These are phyloP conservation scores for Accipiter virgatus DNA, from an alignment of 2,113 vertebrate species.

Conservation along the genomic window DNA sequence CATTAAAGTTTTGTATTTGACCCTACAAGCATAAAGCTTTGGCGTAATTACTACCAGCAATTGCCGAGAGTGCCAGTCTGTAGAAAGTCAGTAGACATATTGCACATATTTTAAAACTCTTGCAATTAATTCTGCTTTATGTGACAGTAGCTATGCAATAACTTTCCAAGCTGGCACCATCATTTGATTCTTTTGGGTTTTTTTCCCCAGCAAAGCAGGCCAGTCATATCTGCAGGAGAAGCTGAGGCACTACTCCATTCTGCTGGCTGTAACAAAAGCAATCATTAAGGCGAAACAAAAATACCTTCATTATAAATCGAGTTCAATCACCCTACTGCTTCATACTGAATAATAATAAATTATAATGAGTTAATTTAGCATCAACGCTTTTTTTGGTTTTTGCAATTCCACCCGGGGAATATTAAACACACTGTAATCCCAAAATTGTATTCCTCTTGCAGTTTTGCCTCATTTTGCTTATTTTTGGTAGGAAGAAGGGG, in stretches of 20 bases:
- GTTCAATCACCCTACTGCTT: not conserved
- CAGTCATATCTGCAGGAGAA: not conserved
- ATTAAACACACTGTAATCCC: not conserved
- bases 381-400: not conserved
- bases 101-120: not conserved
- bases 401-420: not conserved
- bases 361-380: not conserved
- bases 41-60: accelerated
- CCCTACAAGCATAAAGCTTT: not conserved
- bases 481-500: not conserved
- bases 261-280: not conserved
- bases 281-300: not conserved
- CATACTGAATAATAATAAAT: not conserved
- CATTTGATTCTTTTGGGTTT: not conserved
- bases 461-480: not conserved
- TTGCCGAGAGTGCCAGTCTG: not conserved
- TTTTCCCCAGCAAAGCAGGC: not conserved
- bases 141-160: not conserved
- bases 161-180: not conserved
- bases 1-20: not conserved
- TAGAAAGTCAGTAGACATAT: not conserved
- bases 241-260: not conserved
- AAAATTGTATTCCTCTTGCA: not conserved
- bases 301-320: not conserved
- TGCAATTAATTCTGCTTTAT: not conserved